A percentile compares a stretch with the other conserved stretches of the same genome.
phyloP scores from a whole-genome alignment of 2,113 vertebrate genomes.

The Eonycteris spelaea region DNA sequence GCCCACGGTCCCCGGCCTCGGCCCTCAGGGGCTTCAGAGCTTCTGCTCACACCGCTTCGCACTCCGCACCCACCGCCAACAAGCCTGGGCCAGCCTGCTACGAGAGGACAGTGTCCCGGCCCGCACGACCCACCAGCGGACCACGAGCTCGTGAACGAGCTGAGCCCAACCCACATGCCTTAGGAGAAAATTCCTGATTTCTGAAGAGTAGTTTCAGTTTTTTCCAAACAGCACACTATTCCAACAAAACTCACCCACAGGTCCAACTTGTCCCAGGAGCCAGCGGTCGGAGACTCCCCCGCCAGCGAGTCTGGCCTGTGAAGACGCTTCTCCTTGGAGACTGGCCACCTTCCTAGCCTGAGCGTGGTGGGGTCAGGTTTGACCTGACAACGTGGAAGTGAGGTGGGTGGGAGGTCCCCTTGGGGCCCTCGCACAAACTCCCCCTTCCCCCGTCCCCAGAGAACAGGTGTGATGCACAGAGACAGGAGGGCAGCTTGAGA shows the following conservation, averaged over 20 bases:
- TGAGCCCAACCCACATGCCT: background rate
- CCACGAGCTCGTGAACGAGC: no score
- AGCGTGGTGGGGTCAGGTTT: background rate
- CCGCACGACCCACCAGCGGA: background rate
- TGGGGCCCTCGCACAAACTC: background rate
- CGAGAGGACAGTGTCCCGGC: background rate
- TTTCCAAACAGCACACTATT: background rate
- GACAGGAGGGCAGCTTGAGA: background rate
- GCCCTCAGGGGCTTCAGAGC: background rate
- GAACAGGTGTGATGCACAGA: background rate
- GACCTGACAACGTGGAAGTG: background rate
- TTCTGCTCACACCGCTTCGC: no score
- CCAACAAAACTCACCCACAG: background rate
- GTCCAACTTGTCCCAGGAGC: background rate
- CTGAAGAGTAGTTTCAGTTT: background rate
- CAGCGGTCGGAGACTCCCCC: background rate
- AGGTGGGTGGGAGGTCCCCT: background rate
- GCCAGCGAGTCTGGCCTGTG: no score
- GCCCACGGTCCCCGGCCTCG: accelerated
- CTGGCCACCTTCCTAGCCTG: background rate
- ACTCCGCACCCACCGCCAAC: background rate
- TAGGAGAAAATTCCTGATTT: background rate
- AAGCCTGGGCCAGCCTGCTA: background rate
- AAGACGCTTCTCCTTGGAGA: background rate
- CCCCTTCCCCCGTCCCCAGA: background rate